A percentile compares a stretch with the other conserved stretches of the same genome.
These are phyloP conservation scores for Pseudochirops cupreus DNA, from an alignment of 2,797 vertebrate genomes.

Conservation along the genomic window DNA sequence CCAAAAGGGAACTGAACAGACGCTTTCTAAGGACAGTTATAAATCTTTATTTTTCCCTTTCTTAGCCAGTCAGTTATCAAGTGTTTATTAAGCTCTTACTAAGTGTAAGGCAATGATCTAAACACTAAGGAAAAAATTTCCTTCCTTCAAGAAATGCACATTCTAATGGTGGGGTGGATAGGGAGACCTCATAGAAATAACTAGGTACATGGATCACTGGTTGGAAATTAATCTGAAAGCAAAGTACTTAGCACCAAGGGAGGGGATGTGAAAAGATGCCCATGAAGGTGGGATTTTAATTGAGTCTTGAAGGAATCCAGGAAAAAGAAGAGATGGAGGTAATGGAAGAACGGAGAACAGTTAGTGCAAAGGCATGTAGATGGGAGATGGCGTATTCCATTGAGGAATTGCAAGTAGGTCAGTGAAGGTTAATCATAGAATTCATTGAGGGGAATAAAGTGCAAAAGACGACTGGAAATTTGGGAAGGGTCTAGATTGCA, in stretches of 20 bases:
- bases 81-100: neutral
- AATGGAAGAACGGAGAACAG: neutral
- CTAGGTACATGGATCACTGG: neutral
- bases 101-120: neutral
- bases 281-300: neutral
- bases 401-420: neutral
- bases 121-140: neutral
- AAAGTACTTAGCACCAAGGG: neutral
- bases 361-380: neutral
- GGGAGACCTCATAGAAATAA: neutral
- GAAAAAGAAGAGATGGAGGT: neutral
- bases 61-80: neutral
- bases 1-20: neutral
- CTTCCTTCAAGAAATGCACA: neutral
- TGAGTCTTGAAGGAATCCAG: neutral
- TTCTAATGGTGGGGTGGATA: neutral
- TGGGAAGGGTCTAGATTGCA: neutral
- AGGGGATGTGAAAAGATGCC: neutral
- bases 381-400: neutral
- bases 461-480: neutral
- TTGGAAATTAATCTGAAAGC: neutral
- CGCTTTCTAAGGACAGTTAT: conserved; percentile 1
- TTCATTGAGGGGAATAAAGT: neutral
- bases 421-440: neutral
- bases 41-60: neutral